Evolutionary conservation across 2,797 vertebrate genomes (phyloP), one percentile per base, ranked within the genome.

Genomic region (Steatocranus sp.): DNA sequence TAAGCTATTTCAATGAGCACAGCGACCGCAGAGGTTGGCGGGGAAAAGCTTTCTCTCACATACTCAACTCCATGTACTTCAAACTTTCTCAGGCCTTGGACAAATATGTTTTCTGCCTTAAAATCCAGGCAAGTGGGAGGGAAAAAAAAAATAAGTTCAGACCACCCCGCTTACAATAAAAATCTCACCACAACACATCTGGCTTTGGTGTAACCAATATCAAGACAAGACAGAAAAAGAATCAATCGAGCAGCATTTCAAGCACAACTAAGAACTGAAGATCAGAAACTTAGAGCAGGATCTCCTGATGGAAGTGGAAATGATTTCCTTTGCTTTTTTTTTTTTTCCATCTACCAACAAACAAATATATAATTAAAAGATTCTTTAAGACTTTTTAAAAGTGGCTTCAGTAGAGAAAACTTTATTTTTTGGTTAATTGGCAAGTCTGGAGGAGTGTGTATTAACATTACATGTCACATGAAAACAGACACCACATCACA

Each of bases 11-110:
- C 50, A 81, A 74, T 85, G 78, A 87, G 80, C 63, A 82, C 76
- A 77, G 48, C 25, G 2, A 73, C 73, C 76, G 18, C 46, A 50
- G 78, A 76, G 54, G 49, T 50, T 87, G 85, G 77, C 82, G 5
- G 41, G 34, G 48, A 50, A 76, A 50, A 80, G 2, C 7, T 17
- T 83, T 87, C 50, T 86, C 81, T 87, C 80, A 86, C 89, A 77
- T 73, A 89, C 83, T 90, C 79, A 74, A 74, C 50, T 58, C 46
- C 6, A 34, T 32, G 11, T 54, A 54, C 51, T 74, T 48, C 10
- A 84, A 79, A 78, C 4, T 51, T 61, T 85, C 81, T 82, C 75
- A 77, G 83, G 41, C 74, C 30, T 32, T 23, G 14, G 6, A 76
- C 51, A 41, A 80, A 86, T 86, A 17, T 66, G 78, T 30, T 76